A percentile compares a stretch with the other conserved stretches of the same genome.
Conservation (phyloP, 2,797 vertebrate species). For the Hipposideros larvatus region DNA sequence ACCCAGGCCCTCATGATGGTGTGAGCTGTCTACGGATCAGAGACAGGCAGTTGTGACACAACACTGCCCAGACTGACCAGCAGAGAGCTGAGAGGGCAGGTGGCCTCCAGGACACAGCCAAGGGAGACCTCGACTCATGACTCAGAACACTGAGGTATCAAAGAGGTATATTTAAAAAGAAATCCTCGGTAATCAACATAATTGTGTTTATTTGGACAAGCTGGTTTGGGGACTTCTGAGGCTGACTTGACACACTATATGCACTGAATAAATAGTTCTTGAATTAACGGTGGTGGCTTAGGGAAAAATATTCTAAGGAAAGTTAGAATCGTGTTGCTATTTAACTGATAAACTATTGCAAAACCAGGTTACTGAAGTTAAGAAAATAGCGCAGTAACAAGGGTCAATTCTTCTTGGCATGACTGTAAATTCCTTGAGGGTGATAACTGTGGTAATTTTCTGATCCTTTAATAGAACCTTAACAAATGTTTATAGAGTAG, state of each 20-base stretch:
- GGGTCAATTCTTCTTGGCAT: not conserved
- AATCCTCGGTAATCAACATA: not conserved
- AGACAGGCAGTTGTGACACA: not conserved
- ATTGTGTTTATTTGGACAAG: not conserved
- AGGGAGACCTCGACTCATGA: not conserved
- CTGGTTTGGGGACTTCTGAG: slow-evolving; percentile 38
- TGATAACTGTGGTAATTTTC: not conserved
- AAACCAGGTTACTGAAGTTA: slow-evolving; percentile 44
- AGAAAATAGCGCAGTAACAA: not conserved
- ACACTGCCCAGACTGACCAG: not conserved
- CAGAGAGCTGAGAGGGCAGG: not conserved
- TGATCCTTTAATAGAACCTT: not conserved
- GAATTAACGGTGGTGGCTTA: slow-evolving; percentile 30
- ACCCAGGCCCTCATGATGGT: not conserved
- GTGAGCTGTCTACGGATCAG: not conserved
- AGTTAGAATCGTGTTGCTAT: slow-evolving; percentile 25
- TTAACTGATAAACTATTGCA: slow-evolving; percentile 14
- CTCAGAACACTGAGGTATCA: not conserved
- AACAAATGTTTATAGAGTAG: not conserved
- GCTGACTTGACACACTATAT: not conserved
- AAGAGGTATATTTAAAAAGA: slow-evolving; percentile 13
- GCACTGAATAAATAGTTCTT: not conserved
- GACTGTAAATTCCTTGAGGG: not conserved
- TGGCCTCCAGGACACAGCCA: not conserved
- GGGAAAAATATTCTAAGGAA: slow-evolving; percentile 38